Base-by-base conservation (phyloP, 2,113 vertebrate species). In the Typhlomys cinereus region DNA sequence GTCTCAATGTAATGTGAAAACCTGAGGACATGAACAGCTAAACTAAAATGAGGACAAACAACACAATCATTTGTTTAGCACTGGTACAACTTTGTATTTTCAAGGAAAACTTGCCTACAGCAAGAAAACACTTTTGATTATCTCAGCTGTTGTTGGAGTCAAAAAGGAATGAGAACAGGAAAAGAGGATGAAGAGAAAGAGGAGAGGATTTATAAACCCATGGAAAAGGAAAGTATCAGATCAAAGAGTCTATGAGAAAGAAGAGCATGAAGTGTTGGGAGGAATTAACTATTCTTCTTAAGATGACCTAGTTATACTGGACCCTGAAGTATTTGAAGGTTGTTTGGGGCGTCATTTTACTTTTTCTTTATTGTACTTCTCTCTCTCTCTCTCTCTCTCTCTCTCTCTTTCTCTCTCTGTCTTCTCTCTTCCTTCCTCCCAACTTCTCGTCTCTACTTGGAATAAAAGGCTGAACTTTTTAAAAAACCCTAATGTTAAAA, bases 401-500 rank as follows among this genome's bases (percentile, higher is more conserved):
- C 67, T 44, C 66, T 59, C 5, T 83, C 36, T 88, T 50, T 86
- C 14, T 80, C 3, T 62, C 17, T 48, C 17, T 64, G 2, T 34
- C 18, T 44, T 27, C 13, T n/a, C 31, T 25, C 59, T 6, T 25
- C 18, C 2, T 0, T 64, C 3, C 29, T 82, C 61, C 59, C 25
- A 5, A 4, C 4, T 29, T 69, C 66, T 73, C 13, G 20, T 84
- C 2, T 75, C 4, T 79, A 50, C 13, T 9, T 80, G 83, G n/a
- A 73, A 10, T 46, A 78, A 62, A 94, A 48, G 15, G 59, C 5
- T 29, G 3, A 44, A 2, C 31, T 92, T 57, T 85, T 92, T 76
- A 67, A 89, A 90, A 57, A n/a, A n/a, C n/a, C 2, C 64, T 90
- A 17, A 86, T 75, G 54, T 57, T 88, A 57, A 86, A 88, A 76